Conservation (phyloP, 2,113 vertebrate genomes). For the Vidua chalybeata region DNA sequence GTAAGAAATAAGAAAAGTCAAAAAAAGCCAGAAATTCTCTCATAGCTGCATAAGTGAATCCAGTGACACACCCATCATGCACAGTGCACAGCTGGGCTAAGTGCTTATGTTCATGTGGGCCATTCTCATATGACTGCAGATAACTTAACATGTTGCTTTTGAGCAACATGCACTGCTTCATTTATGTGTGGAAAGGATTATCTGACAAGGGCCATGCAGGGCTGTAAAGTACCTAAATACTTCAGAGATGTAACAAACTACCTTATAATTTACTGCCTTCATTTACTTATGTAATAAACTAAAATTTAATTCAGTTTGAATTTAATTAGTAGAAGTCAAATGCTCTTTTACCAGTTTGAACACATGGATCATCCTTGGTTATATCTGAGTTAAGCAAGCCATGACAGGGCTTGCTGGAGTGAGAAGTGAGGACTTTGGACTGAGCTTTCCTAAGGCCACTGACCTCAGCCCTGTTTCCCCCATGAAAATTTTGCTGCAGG, state of each 20-base stretch:
- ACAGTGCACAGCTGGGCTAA: neutral
- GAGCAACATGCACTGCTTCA: neutral
- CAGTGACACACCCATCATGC: neutral
- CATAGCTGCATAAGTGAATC: neutral
- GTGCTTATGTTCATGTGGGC: neutral
- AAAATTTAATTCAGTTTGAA: slow-evolving; percentile 22
- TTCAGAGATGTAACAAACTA: neutral
- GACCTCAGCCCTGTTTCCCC: neutral
- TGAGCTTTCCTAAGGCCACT: neutral
- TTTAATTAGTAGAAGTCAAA: slow-evolving; percentile 47
- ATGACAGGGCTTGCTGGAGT: neutral
- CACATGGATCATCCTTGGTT: neutral
- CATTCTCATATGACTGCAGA: neutral
- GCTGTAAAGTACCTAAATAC: neutral
- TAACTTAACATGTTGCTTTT: neutral
- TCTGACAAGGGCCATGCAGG: neutral
- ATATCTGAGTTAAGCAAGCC: neutral
- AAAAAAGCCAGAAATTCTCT: neutral
- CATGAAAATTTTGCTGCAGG: neutral
- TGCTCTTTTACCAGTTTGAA: slow-evolving; percentile 19
- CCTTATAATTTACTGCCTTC: neutral
- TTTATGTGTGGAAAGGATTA: neutral
- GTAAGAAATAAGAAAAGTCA: neutral
- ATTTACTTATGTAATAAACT: neutral
- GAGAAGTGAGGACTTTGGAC: neutral